Base-by-base conservation (phyloP, 30 jellyfish, hydroid and myxozoan species). In the Pseudorhiza aurosa region DNA sequence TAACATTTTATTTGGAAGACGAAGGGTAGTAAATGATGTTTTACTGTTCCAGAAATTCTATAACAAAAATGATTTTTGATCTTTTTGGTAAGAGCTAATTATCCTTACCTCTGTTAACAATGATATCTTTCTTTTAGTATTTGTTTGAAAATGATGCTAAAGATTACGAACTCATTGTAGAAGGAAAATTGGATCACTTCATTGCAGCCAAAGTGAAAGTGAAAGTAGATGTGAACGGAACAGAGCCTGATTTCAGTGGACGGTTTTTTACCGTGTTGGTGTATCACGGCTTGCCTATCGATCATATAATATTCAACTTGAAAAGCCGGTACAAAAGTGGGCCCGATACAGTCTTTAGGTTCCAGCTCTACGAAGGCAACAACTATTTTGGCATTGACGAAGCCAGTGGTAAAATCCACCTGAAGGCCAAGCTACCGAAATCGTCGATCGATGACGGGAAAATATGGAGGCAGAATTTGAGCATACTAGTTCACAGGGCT, bases 141-240 rank as follows among this genome's bases (percentile, higher is more conserved):
- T 55, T 85, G 57, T 73, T 50, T 36, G 81, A 68, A 53, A 50
- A 51, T n/a, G 82, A 63, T 32, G 31, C 64, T 35, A 73, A 40
- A 37, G 56, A 32, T 12, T 85, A 69, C 65, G 96, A 74, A 17
- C 58, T 85, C 51, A 49, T 85, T 18, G 87, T 85, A 12, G 90
- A 85, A 67, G 96, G 88, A 18, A 85, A 64, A 36, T 75, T 85
- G 15, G 96, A 85, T 65, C 76, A 74, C 39, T 85, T 42, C 72
- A 85, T 76, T 0, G 85, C 87, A 8, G 90, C 90, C 31, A 75
- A 68, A 28, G 87, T 75, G 1, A 81, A 72, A 26, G 91, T 88
- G 5, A 40, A 42, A 12, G 68, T 88, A 11, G 49, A 67, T 32
- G 88, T 75, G 44, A 80, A 85, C 37, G 89, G 87, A 37, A 73